Base-by-base conservation (phyloP, 2,797 vertebrate genomes). In the Phrynocephalus guinanensis region DNA sequence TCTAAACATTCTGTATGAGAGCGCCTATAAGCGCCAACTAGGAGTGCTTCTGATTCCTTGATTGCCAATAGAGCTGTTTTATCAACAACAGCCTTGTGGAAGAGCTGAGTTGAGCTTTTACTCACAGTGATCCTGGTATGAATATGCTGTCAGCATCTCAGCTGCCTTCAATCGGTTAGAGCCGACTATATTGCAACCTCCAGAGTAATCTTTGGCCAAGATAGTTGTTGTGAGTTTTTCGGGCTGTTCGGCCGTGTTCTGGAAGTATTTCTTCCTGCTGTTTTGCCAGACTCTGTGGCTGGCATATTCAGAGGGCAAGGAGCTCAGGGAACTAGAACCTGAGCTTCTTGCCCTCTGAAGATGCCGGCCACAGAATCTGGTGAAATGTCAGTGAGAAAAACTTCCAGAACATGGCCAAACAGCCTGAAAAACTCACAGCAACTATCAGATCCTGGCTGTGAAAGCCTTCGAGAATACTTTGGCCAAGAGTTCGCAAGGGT, bases 61-160 rank as follows among this genome's bases (percentile, higher is more conserved):
- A 60, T 92, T 89, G 28, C 83, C 91, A 78, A 81, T 81, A 16
- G 67, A 81, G 22, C 16, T 1, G 22, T 79, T 77, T 84, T 72
- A 75, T n/a, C 88, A 60, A 63, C 87, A 92, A 80, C 30, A 89
- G 90, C 63, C 63, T 90, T 0, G 70, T 30, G 48, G n/a, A 80
- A 85, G 80, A 90, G 48, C 38, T n/a, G 38, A 48, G 87, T 50
- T 90, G 71, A 3, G 81, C 48, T 88, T 86, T 89, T n/a, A 80
- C 28, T 50, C 44, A 30, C 87, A 88, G 1, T 0, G 81, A 73
- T 88, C 68, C 78, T 50, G 48, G 18, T 30, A 83, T 18, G 22
- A 3, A 3, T 56, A 3, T 5, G 83, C 0, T 0, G 86, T 79
- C 50, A 72, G 76, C 13, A 26, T 66, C 83, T 71, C 82, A 22